phyloP scores from a whole-genome alignment of 64 coral and sea anemone genomes.

The Pocillopora verrucosa region DNA sequence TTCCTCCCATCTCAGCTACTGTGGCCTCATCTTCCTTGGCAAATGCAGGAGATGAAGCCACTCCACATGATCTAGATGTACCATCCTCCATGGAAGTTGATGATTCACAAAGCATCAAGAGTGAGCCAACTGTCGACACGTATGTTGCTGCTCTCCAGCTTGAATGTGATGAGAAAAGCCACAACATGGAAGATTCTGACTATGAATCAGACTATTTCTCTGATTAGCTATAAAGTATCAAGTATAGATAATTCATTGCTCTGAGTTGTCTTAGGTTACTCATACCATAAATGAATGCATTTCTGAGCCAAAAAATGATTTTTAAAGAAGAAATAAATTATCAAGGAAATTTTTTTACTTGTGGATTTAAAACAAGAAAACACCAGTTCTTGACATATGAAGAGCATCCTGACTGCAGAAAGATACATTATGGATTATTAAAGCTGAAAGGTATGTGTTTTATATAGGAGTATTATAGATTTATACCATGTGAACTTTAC shows the following conservation, averaged over 20 bases:
- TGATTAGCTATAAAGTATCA: constrained; percentile 7
- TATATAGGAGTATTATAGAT: no score
- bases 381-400: no score
- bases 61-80: neutral
- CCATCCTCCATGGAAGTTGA: constrained; percentile 23
- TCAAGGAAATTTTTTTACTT: no score
- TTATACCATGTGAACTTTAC: no score
- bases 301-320: neutral
- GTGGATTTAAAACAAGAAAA: no score
- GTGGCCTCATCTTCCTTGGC: neutral
- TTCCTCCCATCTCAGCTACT: constrained; percentile 18
- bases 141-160: constrained; percentile 40
- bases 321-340: no score
- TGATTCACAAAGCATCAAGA: constrained; percentile 12
- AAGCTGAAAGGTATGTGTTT: no score
- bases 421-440: no score
- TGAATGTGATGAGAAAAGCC: neutral
- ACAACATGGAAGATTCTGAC: constrained; percentile 28
- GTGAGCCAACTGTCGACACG: neutral
- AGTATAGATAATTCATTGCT: constrained; percentile 1
- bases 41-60: neutral
- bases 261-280: neutral
- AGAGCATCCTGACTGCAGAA: no score
- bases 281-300: neutral
- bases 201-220: constrained; percentile 30